These are phyloP conservation scores for Empis stercorea DNA, from an alignment of 2,888 invertebrate genomes.

Conservation along the genomic window DNA sequence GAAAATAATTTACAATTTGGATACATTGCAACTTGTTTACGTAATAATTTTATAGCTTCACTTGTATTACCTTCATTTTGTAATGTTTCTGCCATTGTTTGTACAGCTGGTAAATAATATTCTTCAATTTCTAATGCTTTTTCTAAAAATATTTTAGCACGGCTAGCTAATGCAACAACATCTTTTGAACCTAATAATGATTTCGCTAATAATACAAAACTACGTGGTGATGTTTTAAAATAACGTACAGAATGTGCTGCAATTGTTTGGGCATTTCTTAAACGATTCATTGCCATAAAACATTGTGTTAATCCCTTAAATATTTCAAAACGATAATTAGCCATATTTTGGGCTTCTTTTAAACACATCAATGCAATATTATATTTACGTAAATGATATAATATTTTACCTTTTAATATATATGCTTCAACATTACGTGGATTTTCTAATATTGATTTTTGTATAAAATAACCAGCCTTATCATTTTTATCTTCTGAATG, in stretches of 20 bases:
- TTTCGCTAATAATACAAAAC: constrained; percentile 63
- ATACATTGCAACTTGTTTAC: constrained; percentile 42
- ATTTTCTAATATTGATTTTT: constrained; percentile 54
- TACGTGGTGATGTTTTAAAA: constrained; percentile 56
- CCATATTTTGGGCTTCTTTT: constrained; percentile 24
- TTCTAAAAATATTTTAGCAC: constrained; percentile 56
- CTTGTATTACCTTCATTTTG: constrained; percentile 51
- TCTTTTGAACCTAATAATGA: constrained; percentile 51
- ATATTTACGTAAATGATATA: constrained; percentile 24
- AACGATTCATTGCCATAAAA: constrained; percentile 52
- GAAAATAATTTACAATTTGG: constrained; percentile 29
- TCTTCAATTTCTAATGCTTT: constrained; percentile 60
- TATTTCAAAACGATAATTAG: constrained; percentile 43
- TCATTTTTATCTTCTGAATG: constrained; percentile 45
- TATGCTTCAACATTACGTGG: constrained; percentile 58
- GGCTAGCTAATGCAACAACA: constrained; percentile 38
- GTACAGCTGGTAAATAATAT: constrained; percentile 58
- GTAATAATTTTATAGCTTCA: constrained; percentile 53
- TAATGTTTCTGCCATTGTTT: constrained; percentile 55
- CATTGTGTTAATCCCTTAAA: constrained; percentile 67
- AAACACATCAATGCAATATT: constrained; percentile 27
- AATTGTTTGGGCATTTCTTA: constrained; percentile 58
- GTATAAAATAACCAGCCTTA: constrained; percentile 58
- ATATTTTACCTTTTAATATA: constrained; percentile 47
- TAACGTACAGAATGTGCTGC: constrained; percentile 59